These are phyloP conservation scores for Argyrosomus regius DNA, from an alignment of 2,797 vertebrate genomes.

Conservation along the genomic window DNA sequence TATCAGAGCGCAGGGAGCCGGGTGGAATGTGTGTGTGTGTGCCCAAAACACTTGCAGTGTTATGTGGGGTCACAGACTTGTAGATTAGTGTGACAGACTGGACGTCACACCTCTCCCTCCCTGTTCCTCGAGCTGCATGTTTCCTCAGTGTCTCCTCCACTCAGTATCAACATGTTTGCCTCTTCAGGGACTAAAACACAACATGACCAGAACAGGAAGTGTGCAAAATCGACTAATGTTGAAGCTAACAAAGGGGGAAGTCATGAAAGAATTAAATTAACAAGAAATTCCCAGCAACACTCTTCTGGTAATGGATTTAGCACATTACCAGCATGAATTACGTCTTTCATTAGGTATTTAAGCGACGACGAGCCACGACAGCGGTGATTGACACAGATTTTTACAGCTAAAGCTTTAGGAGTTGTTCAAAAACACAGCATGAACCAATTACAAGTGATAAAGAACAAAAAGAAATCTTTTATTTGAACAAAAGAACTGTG, in stretches of 20 bases:
- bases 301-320: conserved; percentile 32
- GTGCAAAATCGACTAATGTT: conserved; percentile 7
- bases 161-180: conserved; percentile 53
- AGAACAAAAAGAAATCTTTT: not conserved
- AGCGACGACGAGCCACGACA: not conserved
- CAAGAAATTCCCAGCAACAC: conserved; percentile 10
- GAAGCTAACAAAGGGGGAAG: conserved; percentile 23
- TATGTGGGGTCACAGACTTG: conserved; percentile 65
- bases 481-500: not conserved
- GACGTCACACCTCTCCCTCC: conserved; percentile 53
- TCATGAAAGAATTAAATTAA: conserved; percentile 37
- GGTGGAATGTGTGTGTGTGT: conserved; percentile 57
- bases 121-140: conserved; percentile 20
- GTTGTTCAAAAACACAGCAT: not conserved
- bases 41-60: conserved; percentile 48
- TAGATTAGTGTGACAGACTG: conserved; percentile 71
- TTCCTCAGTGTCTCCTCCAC: conserved; percentile 51
- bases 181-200: conserved; percentile 27
- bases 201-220: conserved; percentile 25
- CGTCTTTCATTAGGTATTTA: conserved; percentile 1
- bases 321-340: conserved; percentile 2
- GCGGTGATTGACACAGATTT: not conserved
- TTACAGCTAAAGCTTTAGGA: not conserved
- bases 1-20: conserved; percentile 60
- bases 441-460: not conserved